Evolutionary conservation across 2,797 vertebrate species (phyloP), one percentile per base, ranked within the genome.

Genomic region (Eulemur coronatus): DNA sequence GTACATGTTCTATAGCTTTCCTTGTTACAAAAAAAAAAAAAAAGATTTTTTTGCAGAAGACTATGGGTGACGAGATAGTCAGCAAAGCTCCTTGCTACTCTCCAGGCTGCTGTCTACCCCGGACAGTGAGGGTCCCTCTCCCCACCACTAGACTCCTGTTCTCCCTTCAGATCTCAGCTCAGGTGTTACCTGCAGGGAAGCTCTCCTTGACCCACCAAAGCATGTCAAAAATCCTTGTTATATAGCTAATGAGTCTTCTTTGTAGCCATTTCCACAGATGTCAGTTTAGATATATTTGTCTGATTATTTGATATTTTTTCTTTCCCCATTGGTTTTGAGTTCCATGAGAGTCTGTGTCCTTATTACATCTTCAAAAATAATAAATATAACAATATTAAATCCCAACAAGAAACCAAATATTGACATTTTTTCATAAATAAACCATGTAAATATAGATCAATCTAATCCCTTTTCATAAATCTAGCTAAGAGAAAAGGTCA

Each of bases 381-480:
- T 46, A 63, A 89, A 46, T 89, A 52, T 82, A 84, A 46, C 13
- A 75, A 43, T 22, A 63, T n/a, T 78, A 79, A 72, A 6, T 2
- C 46, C 11, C 18, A 73, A 28, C 2, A 15, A 89, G 4, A 78
- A 91, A 91, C 22, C 6, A 79, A 57, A 80, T 80, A 89, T 26
- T 75, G 67, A 28, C 3, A 35, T 7, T 2, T 91, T 14, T 84
- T 92, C n/a, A 75, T 57, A 59, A 63, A 93, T 76, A 80, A 80
- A 57, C 4, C 6, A 30, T 43, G 5, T 50, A 43, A 8, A 1
- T 48, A 55, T 20, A 67, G 28, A 41, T 12, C 22, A 50, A 20
- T 90, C 7, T 41, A 63, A 88, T 92, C 48, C 38, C 20, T 80
- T 84, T 84, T 87, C 24, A 90, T 7, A 59, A 70, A 38, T 87